Conservation (phyloP, 30 jellyfish, hydroid and myxozoan species). For the Aurelia aurita complex sp. Pacific region DNA sequence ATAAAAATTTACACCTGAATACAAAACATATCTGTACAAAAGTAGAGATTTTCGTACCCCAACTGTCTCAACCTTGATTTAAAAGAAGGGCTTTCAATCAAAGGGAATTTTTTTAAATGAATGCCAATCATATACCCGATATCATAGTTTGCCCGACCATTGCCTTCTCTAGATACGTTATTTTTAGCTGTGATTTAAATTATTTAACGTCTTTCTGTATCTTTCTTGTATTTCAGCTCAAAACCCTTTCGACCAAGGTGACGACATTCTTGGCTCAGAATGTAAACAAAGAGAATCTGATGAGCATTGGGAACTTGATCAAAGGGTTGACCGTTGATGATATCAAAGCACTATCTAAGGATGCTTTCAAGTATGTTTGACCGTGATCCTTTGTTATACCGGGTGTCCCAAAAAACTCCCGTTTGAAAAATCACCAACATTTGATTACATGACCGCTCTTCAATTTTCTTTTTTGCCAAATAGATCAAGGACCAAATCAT, state of each 20-base stretch:
- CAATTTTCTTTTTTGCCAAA: too few relatives aligned
- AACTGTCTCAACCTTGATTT: too few relatives aligned
- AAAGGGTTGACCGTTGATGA: slow-evolving; percentile 70
- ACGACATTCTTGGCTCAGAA: slow-evolving; percentile 24
- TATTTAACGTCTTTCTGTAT: not conserved
- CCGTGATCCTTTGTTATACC: too few relatives aligned
- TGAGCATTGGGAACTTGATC: slow-evolving; percentile 69
- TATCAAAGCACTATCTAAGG: slow-evolving; percentile 43
- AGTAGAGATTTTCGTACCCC: too few relatives aligned
- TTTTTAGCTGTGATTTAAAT: not conserved
- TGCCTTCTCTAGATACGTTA: not conserved
- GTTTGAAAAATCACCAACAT: too few relatives aligned
- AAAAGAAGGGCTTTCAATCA: not conserved
- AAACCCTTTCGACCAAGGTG: slow-evolving; percentile 53
- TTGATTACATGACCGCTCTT: too few relatives aligned
- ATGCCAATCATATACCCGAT: not conserved
- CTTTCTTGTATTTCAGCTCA: slow-evolving; percentile 32
- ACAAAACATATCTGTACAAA: too few relatives aligned
- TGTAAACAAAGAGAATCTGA: slow-evolving; percentile 39
- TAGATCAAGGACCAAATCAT: too few relatives aligned
- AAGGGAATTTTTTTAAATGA: not conserved
- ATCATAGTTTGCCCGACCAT: too few relatives aligned
- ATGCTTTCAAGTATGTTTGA: slow-evolving; percentile 67
- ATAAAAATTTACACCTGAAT: too few relatives aligned
- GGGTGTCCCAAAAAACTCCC: too few relatives aligned